Evolutionary conservation across 2,888 invertebrate species (phyloP).

Genomic region (Phaedon cochleariae): DNA sequence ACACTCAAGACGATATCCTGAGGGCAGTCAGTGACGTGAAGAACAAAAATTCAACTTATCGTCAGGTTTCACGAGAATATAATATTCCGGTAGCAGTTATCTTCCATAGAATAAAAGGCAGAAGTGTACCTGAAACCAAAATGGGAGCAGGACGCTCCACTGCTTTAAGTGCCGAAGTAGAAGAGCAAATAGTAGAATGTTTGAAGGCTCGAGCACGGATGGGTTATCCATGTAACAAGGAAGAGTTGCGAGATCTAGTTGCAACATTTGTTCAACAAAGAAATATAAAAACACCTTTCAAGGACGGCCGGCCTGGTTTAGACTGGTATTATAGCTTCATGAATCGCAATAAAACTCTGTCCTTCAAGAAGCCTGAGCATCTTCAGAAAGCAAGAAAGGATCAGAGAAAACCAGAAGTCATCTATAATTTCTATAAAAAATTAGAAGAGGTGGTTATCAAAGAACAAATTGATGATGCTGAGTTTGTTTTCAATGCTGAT

Average conservation of each 20-base stretch:
- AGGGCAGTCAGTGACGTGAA: constrained; percentile 32
- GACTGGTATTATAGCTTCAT: constrained; percentile 44
- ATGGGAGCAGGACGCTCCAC: constrained; percentile 22
- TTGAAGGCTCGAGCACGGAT: constrained; percentile 38
- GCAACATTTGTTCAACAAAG: constrained; percentile 28
- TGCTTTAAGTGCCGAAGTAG: constrained; percentile 21
- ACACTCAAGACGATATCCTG: constrained; percentile 24
- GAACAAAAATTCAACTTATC: constrained; percentile 34
- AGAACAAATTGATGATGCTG: no score
- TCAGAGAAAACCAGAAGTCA: constrained; percentile 41
- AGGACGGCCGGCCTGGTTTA: constrained; percentile 42
- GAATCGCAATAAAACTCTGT: constrained; percentile 36
- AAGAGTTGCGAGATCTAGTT: constrained; percentile 36
- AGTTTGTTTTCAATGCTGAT: no score
- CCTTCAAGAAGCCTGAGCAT: constrained; percentile 47
- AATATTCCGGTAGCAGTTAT: constrained; percentile 32
- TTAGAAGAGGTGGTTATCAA: constrained; percentile 37
- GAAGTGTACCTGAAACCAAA: constrained; percentile 24
- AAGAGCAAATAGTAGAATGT: constrained; percentile 38
- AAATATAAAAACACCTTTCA: constrained; percentile 38
- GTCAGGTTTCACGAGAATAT: constrained; percentile 27
- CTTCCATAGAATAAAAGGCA: constrained; percentile 33
- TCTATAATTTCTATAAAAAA: constrained; percentile 45
- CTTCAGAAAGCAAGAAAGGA: constrained; percentile 44
- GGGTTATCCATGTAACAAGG: constrained; percentile 45